Percentiles rank a stretch among this genome's conserved stretches.
Conservation (phyloP, 2,113 vertebrate genomes). For the Micromys minutus region DNA sequence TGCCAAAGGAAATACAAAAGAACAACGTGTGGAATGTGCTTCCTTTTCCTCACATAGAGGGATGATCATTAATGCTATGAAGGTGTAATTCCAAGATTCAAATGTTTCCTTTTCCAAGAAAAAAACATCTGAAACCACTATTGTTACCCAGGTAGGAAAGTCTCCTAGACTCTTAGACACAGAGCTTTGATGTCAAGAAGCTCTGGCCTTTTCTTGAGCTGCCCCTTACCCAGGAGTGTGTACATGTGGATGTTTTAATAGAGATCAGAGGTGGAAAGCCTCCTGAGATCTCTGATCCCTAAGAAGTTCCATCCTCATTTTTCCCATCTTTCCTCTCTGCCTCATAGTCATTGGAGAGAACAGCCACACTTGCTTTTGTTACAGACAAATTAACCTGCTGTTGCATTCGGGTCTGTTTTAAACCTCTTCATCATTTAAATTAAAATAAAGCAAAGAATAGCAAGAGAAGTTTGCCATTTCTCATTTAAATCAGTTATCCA, state of each 20-base stretch:
- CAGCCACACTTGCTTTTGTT: constrained; percentile 20
- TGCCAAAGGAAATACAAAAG: neutral
- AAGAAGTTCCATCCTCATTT: neutral
- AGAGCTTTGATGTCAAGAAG: neutral
- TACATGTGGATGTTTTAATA: neutral
- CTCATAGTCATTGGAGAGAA: neutral
- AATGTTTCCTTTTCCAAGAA: neutral
- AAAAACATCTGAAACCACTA: neutral
- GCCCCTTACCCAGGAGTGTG: neutral
- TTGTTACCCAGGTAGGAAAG: neutral
- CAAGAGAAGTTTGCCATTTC: constrained; percentile 54
- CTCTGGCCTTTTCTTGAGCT: neutral
- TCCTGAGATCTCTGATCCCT: neutral
- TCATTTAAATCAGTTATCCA: constrained; percentile 60
- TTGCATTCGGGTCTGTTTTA: constrained; percentile 52
- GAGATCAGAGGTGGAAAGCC: neutral
- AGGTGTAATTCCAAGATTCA: neutral
- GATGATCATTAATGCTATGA: neutral
- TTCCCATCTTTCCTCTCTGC: neutral
- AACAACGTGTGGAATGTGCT: neutral
- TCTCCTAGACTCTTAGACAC: neutral
- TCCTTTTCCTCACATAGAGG: neutral
- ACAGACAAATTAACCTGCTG: constrained; percentile 41
- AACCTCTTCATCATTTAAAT: constrained; percentile 62
- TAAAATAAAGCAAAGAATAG: constrained; percentile 61